Evolutionary conservation across 1,140 invertebrate genomes (phyloP).

Genomic region (Panagrolaimus sp.): DNA sequence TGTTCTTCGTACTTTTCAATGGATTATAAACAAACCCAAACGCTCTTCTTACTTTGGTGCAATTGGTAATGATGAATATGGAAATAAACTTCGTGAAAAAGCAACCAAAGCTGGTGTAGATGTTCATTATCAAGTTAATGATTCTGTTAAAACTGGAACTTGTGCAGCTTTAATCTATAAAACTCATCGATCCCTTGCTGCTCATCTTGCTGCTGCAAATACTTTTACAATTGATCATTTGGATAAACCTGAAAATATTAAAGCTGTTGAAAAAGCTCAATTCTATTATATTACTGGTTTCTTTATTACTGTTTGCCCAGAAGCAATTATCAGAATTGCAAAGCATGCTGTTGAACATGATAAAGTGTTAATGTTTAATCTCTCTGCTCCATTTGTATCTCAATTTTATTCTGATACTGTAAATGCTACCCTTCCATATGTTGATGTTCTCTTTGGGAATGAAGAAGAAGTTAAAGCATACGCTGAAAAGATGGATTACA

Average conservation of each 20-base stretch:
- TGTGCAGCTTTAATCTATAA: constrained; percentile 69
- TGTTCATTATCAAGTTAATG: constrained; percentile 75
- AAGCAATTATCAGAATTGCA: constrained; percentile 77
- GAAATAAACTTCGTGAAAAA: constrained; percentile 76
- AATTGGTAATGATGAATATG: constrained; percentile 84
- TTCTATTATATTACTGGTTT: constrained; percentile 89
- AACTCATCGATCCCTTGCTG: constrained; percentile 74
- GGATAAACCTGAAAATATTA: constrained; percentile 70
- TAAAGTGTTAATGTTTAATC: constrained; percentile 81
- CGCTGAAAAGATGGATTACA: constrained; percentile 41
- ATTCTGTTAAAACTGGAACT: constrained; percentile 74
- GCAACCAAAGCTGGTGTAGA: constrained; percentile 77
- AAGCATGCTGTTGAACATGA: constrained; percentile 70
- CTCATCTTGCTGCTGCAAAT: constrained; percentile 89
- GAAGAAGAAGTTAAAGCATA: constrained; percentile 68
- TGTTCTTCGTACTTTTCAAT: constrained; percentile 76
- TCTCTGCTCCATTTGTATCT: constrained; percentile 90
- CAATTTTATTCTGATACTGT: constrained; percentile 80
- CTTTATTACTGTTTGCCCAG: constrained; percentile 86
- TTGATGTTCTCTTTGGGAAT: constrained; percentile 93
- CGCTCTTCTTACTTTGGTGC: constrained; percentile 84
- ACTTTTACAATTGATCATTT: constrained; percentile 82
- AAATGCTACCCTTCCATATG: constrained; percentile 77
- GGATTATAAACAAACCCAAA: constrained; percentile 77
- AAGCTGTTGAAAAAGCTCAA: constrained; percentile 73